Conservation (phyloP, 2,113 vertebrate species). For the Cromileptes altivelis region DNA sequence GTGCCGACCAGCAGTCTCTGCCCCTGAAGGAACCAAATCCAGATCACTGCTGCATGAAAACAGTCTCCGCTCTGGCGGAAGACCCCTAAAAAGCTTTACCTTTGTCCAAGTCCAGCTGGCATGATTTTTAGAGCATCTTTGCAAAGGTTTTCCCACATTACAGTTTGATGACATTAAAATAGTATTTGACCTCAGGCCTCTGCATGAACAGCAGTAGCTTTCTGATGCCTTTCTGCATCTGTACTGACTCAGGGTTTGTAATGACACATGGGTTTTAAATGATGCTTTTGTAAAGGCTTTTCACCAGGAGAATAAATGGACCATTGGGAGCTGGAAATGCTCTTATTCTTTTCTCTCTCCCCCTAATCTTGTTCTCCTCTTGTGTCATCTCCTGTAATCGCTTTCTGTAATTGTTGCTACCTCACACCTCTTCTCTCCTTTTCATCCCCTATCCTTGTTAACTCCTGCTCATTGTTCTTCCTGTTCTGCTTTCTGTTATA, state of each 20-base stretch:
- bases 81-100: background rate
- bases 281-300: background rate
- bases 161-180: background rate
- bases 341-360: background rate
- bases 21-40: conserved; percentile 3
- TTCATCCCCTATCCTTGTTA: background rate
- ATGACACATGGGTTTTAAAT: conserved; percentile 1
- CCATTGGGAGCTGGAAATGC: background rate
- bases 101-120: conserved; percentile 6
- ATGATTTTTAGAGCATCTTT: background rate
- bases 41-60: conserved; percentile 29
- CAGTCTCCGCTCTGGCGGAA: conserved; percentile 21
- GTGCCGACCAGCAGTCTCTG: conserved; percentile 18
- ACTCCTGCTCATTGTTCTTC: background rate
- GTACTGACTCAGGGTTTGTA: background rate
- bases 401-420: background rate
- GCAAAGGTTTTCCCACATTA: background rate
- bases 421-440: background rate
- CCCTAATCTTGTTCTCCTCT: background rate
- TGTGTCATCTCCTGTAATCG: background rate
- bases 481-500: background rate
- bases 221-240: background rate
- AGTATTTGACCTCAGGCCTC: background rate
- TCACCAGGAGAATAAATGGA: background rate
- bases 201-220: background rate